These are phyloP conservation scores for Cryptomyrus ogoouensis DNA, from an alignment of 2,113 vertebrate species.

Conservation along the genomic window DNA sequence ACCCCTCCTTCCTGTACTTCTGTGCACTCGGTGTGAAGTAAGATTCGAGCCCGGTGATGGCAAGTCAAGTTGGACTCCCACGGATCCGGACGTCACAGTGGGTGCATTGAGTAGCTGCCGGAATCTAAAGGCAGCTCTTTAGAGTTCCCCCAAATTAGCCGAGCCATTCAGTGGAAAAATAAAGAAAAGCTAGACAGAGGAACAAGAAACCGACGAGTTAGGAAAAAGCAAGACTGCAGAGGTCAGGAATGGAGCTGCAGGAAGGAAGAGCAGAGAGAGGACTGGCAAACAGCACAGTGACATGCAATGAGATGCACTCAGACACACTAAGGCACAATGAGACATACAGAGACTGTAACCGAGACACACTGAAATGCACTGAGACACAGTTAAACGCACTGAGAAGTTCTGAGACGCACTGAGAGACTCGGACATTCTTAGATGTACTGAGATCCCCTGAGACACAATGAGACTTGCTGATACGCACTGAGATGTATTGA, in stretches of 20 bases:
- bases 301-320: background rate
- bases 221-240: background rate
- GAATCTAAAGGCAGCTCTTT: slow-evolving; percentile 15
- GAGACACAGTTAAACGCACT: background rate
- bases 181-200: slow-evolving; percentile 11
- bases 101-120: background rate
- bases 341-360: background rate
- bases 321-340: background rate
- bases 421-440: background rate
- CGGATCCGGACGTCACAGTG: background rate
- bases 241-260: background rate
- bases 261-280: background rate
- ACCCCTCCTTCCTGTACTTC: background rate
- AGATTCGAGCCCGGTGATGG: background rate
- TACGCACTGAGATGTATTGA: background rate
- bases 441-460: background rate
- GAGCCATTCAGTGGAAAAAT: slow-evolving; percentile 13
- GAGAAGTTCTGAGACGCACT: background rate
- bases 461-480: too few relatives aligned
- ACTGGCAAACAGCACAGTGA: background rate
- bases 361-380: background rate
- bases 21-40: background rate
- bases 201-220: background rate
- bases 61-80: background rate
- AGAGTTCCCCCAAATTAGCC: slow-evolving; percentile 58